Conservation (phyloP, 2,888 invertebrate genomes). For the Drosophila anomelani region DNA sequence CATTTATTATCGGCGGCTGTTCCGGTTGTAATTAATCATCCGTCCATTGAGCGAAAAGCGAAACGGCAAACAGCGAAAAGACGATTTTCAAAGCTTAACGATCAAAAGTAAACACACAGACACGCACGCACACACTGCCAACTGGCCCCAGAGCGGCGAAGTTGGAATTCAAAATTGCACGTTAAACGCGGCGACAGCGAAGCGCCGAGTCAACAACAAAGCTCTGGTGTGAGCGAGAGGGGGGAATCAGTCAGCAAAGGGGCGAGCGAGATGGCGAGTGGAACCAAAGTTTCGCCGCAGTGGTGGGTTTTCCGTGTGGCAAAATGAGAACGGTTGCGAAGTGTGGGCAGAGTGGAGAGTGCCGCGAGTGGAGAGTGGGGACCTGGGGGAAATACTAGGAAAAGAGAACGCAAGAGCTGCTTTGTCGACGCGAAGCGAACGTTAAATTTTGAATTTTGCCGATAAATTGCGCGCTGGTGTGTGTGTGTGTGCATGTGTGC, state of each 20-base stretch:
- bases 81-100: constrained; percentile 55
- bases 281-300: constrained; percentile 38
- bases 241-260: constrained; percentile 19
- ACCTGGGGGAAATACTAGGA: constrained; percentile 65
- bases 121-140: not conserved
- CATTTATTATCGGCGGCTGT: constrained; percentile 40
- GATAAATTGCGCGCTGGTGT: constrained; percentile 34
- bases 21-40: constrained; percentile 66
- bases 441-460: constrained; percentile 65
- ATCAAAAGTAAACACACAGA: constrained; percentile 56
- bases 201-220: constrained; percentile 37
- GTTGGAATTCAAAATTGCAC: constrained; percentile 59
- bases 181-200: constrained; percentile 58
- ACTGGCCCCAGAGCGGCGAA: constrained; percentile 34
- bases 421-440: constrained; percentile 69
- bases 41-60: constrained; percentile 37
- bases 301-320: constrained; percentile 10
- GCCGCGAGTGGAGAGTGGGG: constrained; percentile 37
- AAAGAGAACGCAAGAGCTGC: constrained; percentile 54
- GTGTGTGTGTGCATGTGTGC: constrained; percentile 22
- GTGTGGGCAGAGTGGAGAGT: constrained; percentile 41
- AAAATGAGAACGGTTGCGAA: constrained; percentile 28
- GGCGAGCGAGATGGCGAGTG: constrained; percentile 41
- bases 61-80: constrained; percentile 16
- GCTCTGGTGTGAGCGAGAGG: constrained; percentile 31